These are phyloP conservation scores for Apantesis nais DNA, from an alignment of 2,888 invertebrate genomes.

Conservation along the genomic window DNA sequence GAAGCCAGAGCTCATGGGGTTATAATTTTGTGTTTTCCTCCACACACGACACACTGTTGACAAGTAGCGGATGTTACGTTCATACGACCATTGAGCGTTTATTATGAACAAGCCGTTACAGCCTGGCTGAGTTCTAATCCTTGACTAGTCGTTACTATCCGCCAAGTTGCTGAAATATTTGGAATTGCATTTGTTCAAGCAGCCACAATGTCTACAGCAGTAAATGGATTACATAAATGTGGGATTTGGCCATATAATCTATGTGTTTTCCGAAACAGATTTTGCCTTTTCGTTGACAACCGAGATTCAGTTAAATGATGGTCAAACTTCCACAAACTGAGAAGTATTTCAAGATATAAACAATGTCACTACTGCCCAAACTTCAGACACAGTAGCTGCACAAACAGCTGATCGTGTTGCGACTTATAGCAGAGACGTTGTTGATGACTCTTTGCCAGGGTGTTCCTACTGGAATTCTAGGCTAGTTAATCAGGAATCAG, in stretches of 20 bases:
- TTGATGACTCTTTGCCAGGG: conserved; percentile 27
- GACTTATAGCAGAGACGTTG: conserved; percentile 25
- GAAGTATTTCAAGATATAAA: conserved; percentile 37
- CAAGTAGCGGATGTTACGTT: conserved; percentile 39
- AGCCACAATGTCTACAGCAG: conserved; percentile 43
- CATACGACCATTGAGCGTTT: conserved; percentile 22
- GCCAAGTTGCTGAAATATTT: conserved; percentile 34
- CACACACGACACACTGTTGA: conserved; percentile 37
- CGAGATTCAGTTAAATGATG: conserved; percentile 11
- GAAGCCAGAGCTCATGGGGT: conserved; percentile 22
- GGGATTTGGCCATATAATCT: conserved; percentile 42
- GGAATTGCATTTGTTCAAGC: conserved; percentile 48
- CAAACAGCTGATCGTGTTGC: conserved; percentile 26
- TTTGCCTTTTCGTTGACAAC: conserved; percentile 23
- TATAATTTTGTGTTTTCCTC: conserved; percentile 32
- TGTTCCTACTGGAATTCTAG: conserved; percentile 29
- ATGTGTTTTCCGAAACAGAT: conserved; percentile 42
- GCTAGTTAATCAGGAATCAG: conserved; percentile 14
- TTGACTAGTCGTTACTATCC: conserved; percentile 43
- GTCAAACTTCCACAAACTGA: conserved; percentile 24
- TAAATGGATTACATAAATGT: conserved; percentile 50
- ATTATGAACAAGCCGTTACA: conserved; percentile 34
- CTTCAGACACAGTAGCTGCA: conserved; percentile 28
- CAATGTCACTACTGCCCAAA: conserved; percentile 34
- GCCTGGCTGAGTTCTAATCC: conserved; percentile 47